phyloP scores from a whole-genome alignment of 53 echinoderm and acorn worm species.

The Astropecten irregularis region DNA sequence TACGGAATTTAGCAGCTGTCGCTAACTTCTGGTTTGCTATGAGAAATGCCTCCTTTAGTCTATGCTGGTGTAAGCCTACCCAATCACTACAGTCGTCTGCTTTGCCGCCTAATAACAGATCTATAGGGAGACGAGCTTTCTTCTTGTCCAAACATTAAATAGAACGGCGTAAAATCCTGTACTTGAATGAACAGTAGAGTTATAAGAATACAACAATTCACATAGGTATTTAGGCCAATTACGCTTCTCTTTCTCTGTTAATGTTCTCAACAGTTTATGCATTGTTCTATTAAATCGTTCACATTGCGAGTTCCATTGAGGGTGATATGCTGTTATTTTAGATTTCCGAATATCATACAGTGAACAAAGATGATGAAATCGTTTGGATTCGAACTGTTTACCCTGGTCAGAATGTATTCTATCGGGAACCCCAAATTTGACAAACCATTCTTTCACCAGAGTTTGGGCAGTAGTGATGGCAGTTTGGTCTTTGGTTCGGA shows the following conservation, averaged over 20 bases:
- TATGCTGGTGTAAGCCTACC: background rate
- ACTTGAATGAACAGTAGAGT: background rate
- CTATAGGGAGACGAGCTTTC: slow-evolving; percentile 6
- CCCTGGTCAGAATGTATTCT: slow-evolving; percentile 83
- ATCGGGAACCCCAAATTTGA: slow-evolving; percentile 70
- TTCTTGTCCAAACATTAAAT: slow-evolving; percentile 17
- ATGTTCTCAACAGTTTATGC: slow-evolving; percentile 16
- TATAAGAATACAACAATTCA: slow-evolving; percentile 11
- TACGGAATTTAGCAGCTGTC: too few relatives aligned
- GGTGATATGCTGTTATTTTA: slow-evolving; percentile 3
- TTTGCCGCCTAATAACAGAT: background rate
- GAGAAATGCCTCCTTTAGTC: too few relatives aligned
- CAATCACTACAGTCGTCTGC: background rate
- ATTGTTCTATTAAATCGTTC: slow-evolving; percentile 16
- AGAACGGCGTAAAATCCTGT: slow-evolving; percentile 25
- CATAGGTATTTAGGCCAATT: slow-evolving; percentile 10
- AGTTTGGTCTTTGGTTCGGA: slow-evolving; percentile 71
- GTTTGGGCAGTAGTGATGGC: slow-evolving; percentile 70
- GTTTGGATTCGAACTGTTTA: slow-evolving; percentile 70
- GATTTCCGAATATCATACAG: slow-evolving; percentile 19
- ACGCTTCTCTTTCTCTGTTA: background rate
- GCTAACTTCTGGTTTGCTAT: too few relatives aligned
- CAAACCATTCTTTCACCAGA: slow-evolving; percentile 73
- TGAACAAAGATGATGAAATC: slow-evolving; percentile 41
- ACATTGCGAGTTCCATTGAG: slow-evolving; percentile 16